A percentile compares a stretch with the other conserved stretches of the same genome.
phyloP scores from a whole-genome alignment of 2,113 vertebrate species.

The Silurus asotus region DNA sequence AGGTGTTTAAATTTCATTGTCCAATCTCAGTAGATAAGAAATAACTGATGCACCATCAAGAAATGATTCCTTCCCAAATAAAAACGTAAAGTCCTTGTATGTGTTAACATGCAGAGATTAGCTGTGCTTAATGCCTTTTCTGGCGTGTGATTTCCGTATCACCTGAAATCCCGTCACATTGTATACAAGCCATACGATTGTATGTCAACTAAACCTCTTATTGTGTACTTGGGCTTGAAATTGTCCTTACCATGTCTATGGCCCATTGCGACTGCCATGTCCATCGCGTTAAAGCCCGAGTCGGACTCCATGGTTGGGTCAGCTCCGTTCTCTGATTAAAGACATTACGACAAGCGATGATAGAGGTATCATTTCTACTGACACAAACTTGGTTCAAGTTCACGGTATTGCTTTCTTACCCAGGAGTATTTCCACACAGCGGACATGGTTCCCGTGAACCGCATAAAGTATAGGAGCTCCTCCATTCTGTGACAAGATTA shows the following conservation, averaged over 20 bases:
- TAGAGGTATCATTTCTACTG: not conserved
- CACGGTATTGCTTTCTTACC: conserved; percentile 72
- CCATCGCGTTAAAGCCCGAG: conserved; percentile 97
- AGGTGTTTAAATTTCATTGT: no score
- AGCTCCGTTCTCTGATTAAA: conserved; percentile 83
- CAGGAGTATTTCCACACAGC: conserved; percentile 93
- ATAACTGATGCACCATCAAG: not conserved
- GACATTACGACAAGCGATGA: no score
- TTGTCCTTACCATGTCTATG: conserved; percentile 85
- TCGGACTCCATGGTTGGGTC: conserved; percentile 96
- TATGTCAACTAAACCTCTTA: no score
- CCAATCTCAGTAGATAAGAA: not conserved
- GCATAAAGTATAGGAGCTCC: conserved; percentile 94
- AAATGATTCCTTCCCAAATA: not conserved
- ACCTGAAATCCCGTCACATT: no score
- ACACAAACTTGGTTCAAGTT: not conserved
- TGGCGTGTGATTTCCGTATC: no score
- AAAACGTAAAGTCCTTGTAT: no score
- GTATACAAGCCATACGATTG: no score
- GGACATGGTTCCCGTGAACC: conserved; percentile 97
- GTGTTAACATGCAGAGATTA: no score
- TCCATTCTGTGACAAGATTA: conserved; percentile 82
- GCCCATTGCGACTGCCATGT: conserved; percentile 94
- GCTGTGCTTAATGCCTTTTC: no score
- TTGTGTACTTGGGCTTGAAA: not conserved